Conservation (phyloP, 1,140 invertebrate species). For the Glomeris maerens region DNA sequence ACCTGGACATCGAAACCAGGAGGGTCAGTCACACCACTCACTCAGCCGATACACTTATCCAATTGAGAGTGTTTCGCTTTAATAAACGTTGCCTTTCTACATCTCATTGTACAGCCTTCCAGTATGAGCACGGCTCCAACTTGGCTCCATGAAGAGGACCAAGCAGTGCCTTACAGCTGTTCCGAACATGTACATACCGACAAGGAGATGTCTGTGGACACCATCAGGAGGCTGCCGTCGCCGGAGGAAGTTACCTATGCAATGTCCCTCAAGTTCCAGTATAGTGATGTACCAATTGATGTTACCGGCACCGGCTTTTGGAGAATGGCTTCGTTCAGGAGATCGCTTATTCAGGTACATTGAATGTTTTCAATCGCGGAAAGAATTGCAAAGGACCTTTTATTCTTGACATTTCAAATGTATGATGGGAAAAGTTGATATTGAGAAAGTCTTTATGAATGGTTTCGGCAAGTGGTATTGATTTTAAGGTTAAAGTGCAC, state of each 20-base stretch:
- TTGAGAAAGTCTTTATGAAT: too few relatives aligned
- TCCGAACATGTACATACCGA: constrained; percentile 50
- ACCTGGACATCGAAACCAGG: constrained; percentile 71
- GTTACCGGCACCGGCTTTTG: constrained; percentile 69
- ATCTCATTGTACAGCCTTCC: constrained; percentile 18
- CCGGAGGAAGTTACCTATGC: constrained; percentile 29
- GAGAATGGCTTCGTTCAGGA: constrained; percentile 63
- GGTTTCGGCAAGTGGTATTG: too few relatives aligned
- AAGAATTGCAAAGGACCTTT: too few relatives aligned
- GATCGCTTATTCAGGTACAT: constrained; percentile 55
- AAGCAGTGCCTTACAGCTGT: constrained; percentile 26
- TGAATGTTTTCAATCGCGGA: too few relatives aligned
- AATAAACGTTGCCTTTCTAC: too few relatives aligned
- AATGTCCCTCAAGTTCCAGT: constrained; percentile 49
- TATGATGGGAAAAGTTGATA: too few relatives aligned
- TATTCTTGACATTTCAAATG: too few relatives aligned
- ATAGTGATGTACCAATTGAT: constrained; percentile 72
- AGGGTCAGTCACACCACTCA: constrained; percentile 43
- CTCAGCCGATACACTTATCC: neutral
- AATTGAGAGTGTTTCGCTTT: neutral
- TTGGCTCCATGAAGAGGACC: constrained; percentile 11
- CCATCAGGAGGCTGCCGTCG: constrained; percentile 21
- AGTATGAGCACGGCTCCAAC: constrained; percentile 9
- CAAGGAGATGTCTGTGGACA: constrained; percentile 47
- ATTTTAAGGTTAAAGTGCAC: too few relatives aligned